Percentiles rank a stretch among this genome's conserved stretches.
phyloP scores from a whole-genome alignment of 2,888 invertebrate species.

The Arge pagana region DNA sequence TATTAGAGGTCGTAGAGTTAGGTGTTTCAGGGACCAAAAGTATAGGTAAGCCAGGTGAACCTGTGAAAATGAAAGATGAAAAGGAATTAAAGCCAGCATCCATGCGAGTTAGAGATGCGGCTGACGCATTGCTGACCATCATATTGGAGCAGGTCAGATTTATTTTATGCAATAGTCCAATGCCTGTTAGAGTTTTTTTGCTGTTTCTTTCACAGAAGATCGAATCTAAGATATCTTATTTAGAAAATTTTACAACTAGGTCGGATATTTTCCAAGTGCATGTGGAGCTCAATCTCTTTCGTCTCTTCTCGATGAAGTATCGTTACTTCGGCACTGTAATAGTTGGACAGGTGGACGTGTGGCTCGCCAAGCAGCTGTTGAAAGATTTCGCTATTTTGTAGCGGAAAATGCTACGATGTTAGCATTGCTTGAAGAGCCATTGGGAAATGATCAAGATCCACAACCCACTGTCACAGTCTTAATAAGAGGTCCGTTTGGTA shows the following conservation, averaged over 20 bases:
- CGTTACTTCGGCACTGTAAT: conserved; percentile 77
- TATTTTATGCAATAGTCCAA: not conserved
- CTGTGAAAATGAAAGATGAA: conserved; percentile 90
- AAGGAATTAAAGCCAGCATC: conserved; percentile 97
- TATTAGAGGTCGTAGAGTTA: conserved; percentile 95
- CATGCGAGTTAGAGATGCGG: conserved; percentile 96
- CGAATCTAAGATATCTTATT: not conserved
- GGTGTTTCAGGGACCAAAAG: conserved; percentile 96
- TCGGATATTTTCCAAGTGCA: conserved; percentile 82
- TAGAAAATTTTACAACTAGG: conserved; percentile 57
- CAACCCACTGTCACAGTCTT: conserved; percentile 90
- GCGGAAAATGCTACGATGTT: conserved; percentile 88
- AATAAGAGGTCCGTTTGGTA: conserved; percentile 90
- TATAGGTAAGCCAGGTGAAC: conserved; percentile 83
- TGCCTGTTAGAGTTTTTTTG: not conserved
- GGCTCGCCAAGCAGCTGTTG: conserved; percentile 66
- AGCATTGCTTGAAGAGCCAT: conserved; percentile 87
- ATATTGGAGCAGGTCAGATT: conserved; percentile 81
- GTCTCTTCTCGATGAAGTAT: conserved; percentile 86
- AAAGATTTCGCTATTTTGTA: conserved; percentile 85
- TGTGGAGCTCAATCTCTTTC: conserved; percentile 84
- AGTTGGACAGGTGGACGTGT: conserved; percentile 63
- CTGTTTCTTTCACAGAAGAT: conserved; percentile 2
- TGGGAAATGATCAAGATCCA: conserved; percentile 91
- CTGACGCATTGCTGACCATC: conserved; percentile 88